Percentiles rank a stretch among this genome's conserved stretches.
Conservation (phyloP, 2,113 vertebrate genomes). For the Tychaedon coryphoeus region DNA sequence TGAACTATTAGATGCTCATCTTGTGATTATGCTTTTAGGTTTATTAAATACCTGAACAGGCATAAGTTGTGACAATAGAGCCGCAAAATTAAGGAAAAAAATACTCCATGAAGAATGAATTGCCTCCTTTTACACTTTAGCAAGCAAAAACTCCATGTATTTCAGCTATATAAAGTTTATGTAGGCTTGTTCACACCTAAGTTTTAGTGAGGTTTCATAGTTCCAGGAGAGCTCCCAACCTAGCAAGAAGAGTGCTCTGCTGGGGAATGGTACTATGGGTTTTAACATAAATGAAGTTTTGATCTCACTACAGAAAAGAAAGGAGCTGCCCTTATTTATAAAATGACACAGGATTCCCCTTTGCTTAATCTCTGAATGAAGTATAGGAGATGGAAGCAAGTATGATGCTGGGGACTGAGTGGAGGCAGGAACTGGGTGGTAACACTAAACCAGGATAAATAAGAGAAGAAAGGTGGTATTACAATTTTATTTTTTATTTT, state of each 20-base stretch:
- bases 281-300: neutral
- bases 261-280: neutral
- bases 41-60: neutral
- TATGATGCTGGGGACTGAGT: neutral
- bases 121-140: neutral
- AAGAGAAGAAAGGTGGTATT: neutral
- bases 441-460: neutral
- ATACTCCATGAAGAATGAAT: neutral
- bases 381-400: neutral
- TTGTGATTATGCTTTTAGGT: neutral
- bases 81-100: neutral
- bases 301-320: neutral
- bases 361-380: neutral
- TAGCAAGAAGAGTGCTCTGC: neutral
- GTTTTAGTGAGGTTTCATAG: neutral
- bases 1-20: neutral
- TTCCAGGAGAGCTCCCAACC: neutral
- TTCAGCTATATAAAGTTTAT: neutral
- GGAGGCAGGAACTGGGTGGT: neutral
- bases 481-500: neutral
- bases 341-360: neutral
- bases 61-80: neutral
- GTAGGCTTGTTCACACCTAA: neutral
- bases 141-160: neutral
- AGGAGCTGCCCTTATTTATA: neutral